Evolutionary conservation across 2,888 invertebrate species (phyloP).

Genomic region (Stegophylla sp.): DNA sequence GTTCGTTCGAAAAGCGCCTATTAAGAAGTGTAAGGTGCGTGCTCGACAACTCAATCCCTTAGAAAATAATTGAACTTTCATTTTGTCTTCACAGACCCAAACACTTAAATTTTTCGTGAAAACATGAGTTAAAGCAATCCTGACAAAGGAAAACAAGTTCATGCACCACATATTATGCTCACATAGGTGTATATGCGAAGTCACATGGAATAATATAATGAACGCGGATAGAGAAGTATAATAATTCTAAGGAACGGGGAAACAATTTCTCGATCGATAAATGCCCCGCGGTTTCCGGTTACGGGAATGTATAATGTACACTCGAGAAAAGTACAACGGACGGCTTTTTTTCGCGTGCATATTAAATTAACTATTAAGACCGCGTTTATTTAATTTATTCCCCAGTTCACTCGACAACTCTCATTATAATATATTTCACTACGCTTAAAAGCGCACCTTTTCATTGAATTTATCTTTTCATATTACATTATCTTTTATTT

Average conservation of each 20-base stretch:
- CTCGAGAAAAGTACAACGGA: not conserved
- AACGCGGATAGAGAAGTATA: not conserved
- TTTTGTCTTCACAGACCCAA: too few relatives aligned
- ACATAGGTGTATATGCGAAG: not conserved
- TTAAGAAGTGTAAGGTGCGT: too few relatives aligned
- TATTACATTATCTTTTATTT: too few relatives aligned
- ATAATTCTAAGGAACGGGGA: not conserved
- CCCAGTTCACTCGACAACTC: not conserved
- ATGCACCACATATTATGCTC: not conserved
- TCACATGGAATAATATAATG: constrained; percentile 14
- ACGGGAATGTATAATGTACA: not conserved
- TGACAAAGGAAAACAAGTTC: not conserved
- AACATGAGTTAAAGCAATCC: not conserved
- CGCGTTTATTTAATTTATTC: constrained; percentile 5
- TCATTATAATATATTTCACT: not conserved
- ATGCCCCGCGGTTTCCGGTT: constrained; percentile 35
- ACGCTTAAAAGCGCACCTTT: not conserved
- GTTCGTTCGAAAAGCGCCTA: too few relatives aligned
- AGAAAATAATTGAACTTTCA: too few relatives aligned
- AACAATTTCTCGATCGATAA: constrained; percentile 42
- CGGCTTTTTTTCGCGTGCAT: not conserved
- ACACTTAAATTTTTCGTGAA: too few relatives aligned
- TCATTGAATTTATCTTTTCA: not conserved
- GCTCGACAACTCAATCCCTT: too few relatives aligned
- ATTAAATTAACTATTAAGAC: not conserved